Evolutionary conservation across 1,140 invertebrate species (phyloP), one percentile per base, ranked within the genome.

Genomic region (Anastrepha obliqua): DNA sequence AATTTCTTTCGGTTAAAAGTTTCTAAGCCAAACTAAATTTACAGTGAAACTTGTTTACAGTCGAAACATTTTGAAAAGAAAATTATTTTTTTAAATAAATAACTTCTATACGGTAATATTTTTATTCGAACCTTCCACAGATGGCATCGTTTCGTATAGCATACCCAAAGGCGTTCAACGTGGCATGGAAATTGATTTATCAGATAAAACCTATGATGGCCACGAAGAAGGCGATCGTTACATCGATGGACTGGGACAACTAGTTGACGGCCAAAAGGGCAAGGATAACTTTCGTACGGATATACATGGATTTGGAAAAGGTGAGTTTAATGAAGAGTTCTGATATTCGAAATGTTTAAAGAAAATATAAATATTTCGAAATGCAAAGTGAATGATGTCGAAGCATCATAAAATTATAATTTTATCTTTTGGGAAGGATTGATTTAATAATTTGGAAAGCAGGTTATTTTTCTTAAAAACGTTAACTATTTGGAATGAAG

Each of bases 181-280:
- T 88, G 98, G 98, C 89, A 96, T 94, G 85, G 95, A 96, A 89
- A 96, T 97, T 90, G 97, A 98, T 93, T 95, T 99, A 65, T 97
- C 96, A 88, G 98, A 99, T 93, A 96, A 96, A 89, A 97, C 96
- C 60, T 99, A 99, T 94, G 98, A 99, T 93, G 98, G 98, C 2
- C 95, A 96, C 87, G 96, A 97, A 94, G 95, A 96, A 88, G 95
- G 95, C 3, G 95, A 95, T 65, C 94, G 95, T 89, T 95, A 98
- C 87, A 94, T 94, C 17, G 96, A 96, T 29, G 98, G 98, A 2
- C 93, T 99, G 8, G 98, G 98, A 42, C 97, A 98, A 93, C 95
- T 99, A 70, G 96, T 96, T n/a, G 98, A 99, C 93, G 98, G 98
- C 11, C 95, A 95, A 89, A 95, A 94, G 89, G 97, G 97, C 67